phyloP scores from a whole-genome alignment of 2,888 invertebrate genomes.

The Eupithecia centaureata region DNA sequence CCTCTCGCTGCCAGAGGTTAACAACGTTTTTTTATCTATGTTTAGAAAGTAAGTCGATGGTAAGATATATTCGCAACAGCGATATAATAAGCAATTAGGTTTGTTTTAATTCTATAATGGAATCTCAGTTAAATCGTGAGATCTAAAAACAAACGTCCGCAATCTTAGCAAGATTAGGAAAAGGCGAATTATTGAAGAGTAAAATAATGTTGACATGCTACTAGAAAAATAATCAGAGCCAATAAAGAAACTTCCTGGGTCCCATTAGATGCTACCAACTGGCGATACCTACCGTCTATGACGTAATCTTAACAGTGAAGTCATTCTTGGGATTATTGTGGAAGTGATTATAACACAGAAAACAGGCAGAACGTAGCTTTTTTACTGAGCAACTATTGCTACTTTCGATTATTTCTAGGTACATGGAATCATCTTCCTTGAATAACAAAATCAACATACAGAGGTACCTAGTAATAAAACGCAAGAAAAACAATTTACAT shows the following conservation, averaged over 20 bases:
- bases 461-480: background rate
- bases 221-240: background rate
- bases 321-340: constrained; percentile 42
- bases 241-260: constrained; percentile 41
- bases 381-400: background rate
- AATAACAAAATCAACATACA: background rate
- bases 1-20: constrained; percentile 81
- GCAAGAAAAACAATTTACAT: background rate
- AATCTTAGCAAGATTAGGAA: background rate
- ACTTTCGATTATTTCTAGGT: background rate
- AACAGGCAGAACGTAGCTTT: background rate
- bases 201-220: background rate
- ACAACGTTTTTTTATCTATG: constrained; percentile 79
- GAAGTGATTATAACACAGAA: constrained; percentile 27
- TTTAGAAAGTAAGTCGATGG: constrained; percentile 80
- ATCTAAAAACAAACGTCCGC: background rate
- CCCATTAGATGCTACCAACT: constrained; percentile 42
- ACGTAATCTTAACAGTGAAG: constrained; percentile 41
- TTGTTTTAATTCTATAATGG: background rate
- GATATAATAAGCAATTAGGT: constrained; percentile 6
- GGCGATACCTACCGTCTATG: constrained; percentile 36
- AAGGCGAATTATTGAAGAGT: background rate
- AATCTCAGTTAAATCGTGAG: background rate
- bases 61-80: constrained; percentile 31
- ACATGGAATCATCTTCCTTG: background rate